These are phyloP conservation scores for Dolomedes plantarius DNA, from an alignment of 2,888 invertebrate species.

Conservation along the genomic window DNA sequence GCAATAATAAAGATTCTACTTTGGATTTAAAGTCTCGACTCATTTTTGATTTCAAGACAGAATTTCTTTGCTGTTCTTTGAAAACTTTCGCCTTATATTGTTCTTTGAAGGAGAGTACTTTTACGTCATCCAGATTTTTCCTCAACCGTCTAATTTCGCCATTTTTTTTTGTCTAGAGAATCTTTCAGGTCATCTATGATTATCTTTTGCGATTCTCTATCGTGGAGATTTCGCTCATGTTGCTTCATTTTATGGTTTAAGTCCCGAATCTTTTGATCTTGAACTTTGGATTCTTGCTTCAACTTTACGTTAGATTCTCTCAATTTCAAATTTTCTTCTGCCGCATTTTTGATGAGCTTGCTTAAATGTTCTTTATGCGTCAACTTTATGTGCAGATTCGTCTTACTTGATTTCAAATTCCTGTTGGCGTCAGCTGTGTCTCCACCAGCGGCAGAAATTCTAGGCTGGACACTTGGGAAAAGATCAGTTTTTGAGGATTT, in stretches of 20 bases:
- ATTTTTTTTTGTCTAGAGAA: neutral
- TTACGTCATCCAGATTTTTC: neutral
- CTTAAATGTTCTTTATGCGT: neutral
- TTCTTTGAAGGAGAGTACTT: neutral
- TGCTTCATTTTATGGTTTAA: neutral
- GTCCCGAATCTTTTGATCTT: constrained; percentile 16
- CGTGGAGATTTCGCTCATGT: neutral
- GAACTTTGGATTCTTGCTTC: constrained; percentile 12
- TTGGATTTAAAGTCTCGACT: neutral
- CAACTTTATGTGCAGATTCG: neutral
- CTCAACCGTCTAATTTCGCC: neutral
- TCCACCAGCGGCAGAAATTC: neutral
- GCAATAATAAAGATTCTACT: neutral
- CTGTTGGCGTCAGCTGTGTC: neutral
- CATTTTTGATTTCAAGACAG: neutral
- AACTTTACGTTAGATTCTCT: constrained; percentile 30
- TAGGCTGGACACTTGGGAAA: neutral
- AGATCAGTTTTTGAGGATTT: neutral
- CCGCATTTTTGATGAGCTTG: neutral
- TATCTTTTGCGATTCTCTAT: neutral
- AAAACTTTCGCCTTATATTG: neutral
- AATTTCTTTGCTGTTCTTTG: neutral
- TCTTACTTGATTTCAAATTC: neutral
- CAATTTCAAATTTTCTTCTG: constrained; percentile 25
- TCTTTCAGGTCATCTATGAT: neutral